Conservation (phyloP, 2,888 invertebrate species). For the Platycheirus rosarum region DNA sequence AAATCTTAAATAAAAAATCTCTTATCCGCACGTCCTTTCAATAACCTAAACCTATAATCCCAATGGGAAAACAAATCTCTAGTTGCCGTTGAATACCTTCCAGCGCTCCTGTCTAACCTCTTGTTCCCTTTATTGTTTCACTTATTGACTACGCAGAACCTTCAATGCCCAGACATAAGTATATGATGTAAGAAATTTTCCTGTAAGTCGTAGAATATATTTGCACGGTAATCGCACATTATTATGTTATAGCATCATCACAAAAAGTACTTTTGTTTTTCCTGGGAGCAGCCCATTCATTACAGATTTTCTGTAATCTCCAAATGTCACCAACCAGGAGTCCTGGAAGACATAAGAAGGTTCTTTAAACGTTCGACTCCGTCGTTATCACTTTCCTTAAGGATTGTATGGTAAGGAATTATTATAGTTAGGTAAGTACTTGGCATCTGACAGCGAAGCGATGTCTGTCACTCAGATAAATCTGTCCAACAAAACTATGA, state of each 20-base stretch:
- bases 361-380: background rate
- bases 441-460: background rate
- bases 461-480: conserved; percentile 6
- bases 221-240: conserved; percentile 17
- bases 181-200: no score
- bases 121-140: no score
- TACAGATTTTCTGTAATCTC: conserved; percentile 24
- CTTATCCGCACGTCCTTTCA: no score
- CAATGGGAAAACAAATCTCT: no score
- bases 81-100: no score
- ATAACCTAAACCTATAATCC: no score
- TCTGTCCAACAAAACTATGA: conserved; percentile 2
- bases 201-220: no score
- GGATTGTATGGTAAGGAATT: background rate
- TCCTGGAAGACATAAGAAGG: background rate
- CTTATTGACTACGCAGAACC: no score
- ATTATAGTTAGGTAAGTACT: conserved; percentile 1
- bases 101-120: no score
- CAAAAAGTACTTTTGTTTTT: background rate
- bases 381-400: conserved; percentile 15
- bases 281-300: conserved; percentile 9
- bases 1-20: no score
- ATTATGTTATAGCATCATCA: conserved; percentile 3
- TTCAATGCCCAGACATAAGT: no score
- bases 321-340: background rate